Evolutionary conservation across 2,888 invertebrate species (phyloP).

Genomic region (Agrenia bidenticulata): DNA sequence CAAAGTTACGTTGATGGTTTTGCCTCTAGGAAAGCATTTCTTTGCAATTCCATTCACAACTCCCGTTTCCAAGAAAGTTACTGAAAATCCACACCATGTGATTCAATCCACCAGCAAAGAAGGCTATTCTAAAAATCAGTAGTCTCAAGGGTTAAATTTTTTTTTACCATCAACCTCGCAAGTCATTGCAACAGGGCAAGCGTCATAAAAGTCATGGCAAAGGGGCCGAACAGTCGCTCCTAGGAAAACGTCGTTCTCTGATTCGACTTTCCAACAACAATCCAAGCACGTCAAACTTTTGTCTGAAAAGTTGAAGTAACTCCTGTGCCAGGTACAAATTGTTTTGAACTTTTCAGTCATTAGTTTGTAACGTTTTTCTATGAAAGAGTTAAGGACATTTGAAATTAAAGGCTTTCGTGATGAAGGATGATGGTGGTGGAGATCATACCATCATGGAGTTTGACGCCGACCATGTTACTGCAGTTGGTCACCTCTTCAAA

Average conservation of each 20-base stretch:
- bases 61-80: no score
- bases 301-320: not conserved
- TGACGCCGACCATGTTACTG: not conserved
- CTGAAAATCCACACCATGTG: no score
- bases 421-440: no score
- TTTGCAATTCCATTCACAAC: no score
- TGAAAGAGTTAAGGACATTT: no score
- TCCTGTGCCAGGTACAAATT: slow-evolving; percentile 9
- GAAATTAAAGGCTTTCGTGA: no score
- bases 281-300: not conserved
- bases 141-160: no score
- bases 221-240: not conserved
- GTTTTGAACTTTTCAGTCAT: not conserved
- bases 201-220: slow-evolving; percentile 2
- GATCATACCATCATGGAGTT: not conserved
- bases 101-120: no score
- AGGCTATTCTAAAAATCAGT: no score
- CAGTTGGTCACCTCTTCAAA: not conserved
- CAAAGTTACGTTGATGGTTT: no score
- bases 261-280: not conserved
- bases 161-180: slow-evolving; percentile 1
- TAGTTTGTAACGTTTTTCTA: not conserved
- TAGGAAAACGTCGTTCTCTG: not conserved
- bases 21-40: no score
- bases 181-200: not conserved